Percentiles rank a stretch among this genome's conserved stretches.
phyloP scores from a whole-genome alignment of 2,888 invertebrate genomes.

The Globia sparganii region DNA sequence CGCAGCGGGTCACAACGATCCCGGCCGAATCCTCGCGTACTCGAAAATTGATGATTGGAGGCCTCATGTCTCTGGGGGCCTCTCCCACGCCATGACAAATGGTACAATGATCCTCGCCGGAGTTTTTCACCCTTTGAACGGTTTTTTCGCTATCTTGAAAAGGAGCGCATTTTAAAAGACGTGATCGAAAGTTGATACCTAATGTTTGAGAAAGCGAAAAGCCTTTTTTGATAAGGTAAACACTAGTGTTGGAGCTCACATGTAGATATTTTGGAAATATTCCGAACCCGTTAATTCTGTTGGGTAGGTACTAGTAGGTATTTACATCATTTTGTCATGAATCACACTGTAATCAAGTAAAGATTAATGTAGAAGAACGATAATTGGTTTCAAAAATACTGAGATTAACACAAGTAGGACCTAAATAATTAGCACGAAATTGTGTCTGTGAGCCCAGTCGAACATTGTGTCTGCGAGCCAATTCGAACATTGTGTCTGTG shows the following conservation, averaged over 20 bases:
- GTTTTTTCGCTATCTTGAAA: conserved; percentile 47
- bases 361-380: neutral
- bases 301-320: neutral
- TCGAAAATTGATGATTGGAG: conserved; percentile 61
- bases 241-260: neutral
- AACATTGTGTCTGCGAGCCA: too few species aligned
- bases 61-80: conserved; percentile 42
- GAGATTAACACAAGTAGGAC: neutral
- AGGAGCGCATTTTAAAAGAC: conserved; percentile 36
- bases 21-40: conserved; percentile 19
- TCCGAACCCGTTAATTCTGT: neutral
- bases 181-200: conserved; percentile 22
- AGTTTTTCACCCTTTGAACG: conserved; percentile 53
- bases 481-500: too few species aligned
- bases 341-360: neutral
- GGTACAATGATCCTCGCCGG: conserved; percentile 55
- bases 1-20: conserved; percentile 24
- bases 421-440: neutral
- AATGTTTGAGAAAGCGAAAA: conserved; percentile 19
- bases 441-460: neutral
- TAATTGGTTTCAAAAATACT: neutral
- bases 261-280: neutral
- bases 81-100: conserved; percentile 57
- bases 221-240: neutral
- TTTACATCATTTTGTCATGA: neutral